Conservation (phyloP, 37 sponge, comb jelly and placozoan genomes). For the Aphrocallistes beatrix region DNA sequence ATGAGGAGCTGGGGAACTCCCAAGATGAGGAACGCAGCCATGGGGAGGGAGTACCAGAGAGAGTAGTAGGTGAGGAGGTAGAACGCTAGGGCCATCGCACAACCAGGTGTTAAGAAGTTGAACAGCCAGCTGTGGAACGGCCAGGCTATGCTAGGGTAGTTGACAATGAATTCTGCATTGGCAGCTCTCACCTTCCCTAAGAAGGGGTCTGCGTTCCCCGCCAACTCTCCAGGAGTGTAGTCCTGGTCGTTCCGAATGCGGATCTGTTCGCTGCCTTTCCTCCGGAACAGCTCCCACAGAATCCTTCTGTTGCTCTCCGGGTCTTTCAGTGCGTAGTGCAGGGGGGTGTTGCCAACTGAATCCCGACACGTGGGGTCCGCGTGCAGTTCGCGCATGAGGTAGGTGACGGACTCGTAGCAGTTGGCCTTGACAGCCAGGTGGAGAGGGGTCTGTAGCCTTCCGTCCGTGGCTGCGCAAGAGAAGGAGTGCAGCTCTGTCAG, state of each 20-base stretch:
- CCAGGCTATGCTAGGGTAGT: neutral
- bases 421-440: neutral
- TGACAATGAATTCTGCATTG: neutral
- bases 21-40: neutral
- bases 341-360: neutral
- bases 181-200: neutral
- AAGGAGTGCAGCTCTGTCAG: neutral
- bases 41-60: neutral
- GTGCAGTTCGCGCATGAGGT: neutral
- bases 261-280: neutral
- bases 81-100: neutral
- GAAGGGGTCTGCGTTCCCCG: neutral
- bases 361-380: neutral
- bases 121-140: neutral
- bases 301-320: neutral
- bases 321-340: neutral
- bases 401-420: neutral
- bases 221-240: neutral
- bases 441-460: neutral
- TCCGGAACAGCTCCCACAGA: neutral
- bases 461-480: neutral
- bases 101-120: neutral
- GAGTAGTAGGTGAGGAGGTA: constrained; percentile 12
- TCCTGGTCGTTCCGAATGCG: neutral
- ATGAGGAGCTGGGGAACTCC: neutral